Evolutionary conservation across 2,888 invertebrate genomes (phyloP).

Genomic region (Resseliella maxima): DNA sequence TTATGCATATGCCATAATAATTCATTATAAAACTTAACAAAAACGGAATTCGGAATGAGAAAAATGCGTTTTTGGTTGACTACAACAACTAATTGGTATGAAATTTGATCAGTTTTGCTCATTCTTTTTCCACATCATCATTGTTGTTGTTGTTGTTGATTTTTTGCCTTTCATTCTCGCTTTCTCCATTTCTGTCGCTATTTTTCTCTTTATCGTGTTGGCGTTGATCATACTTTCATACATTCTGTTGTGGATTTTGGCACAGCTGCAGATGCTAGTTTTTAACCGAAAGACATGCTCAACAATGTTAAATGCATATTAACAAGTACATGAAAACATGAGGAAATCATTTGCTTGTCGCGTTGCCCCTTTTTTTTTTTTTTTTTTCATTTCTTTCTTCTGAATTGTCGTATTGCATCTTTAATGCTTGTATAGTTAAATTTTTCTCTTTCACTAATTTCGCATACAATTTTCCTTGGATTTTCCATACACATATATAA

Average conservation of each 20-base stretch:
- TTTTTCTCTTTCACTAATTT: background rate
- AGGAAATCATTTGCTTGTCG: background rate
- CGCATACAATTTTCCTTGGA: background rate
- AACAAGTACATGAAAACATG: background rate
- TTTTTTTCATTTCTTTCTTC: background rate
- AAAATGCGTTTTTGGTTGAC: slow-evolving; percentile 27
- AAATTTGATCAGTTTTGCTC: background rate
- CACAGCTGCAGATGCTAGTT: background rate
- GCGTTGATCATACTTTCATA: no score
- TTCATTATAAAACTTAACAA: slow-evolving; percentile 14
- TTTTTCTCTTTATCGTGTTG: background rate
- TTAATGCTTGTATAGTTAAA: background rate
- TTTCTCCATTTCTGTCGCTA: background rate
- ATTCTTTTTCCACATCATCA: no score
- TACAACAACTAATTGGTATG: slow-evolving; percentile 21
- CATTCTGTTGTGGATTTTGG: background rate
- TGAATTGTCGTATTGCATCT: background rate
- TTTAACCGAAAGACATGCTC: background rate
- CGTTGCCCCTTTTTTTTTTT: background rate
- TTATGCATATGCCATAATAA: slow-evolving; percentile 47
- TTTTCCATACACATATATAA: no score
- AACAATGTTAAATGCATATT: background rate
- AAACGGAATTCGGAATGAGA: slow-evolving; percentile 13
- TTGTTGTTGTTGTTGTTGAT: no score
- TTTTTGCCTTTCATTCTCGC: background rate